Base-by-base conservation (phyloP, 2,113 vertebrate species). In the Beaufortia kweichowensis region DNA sequence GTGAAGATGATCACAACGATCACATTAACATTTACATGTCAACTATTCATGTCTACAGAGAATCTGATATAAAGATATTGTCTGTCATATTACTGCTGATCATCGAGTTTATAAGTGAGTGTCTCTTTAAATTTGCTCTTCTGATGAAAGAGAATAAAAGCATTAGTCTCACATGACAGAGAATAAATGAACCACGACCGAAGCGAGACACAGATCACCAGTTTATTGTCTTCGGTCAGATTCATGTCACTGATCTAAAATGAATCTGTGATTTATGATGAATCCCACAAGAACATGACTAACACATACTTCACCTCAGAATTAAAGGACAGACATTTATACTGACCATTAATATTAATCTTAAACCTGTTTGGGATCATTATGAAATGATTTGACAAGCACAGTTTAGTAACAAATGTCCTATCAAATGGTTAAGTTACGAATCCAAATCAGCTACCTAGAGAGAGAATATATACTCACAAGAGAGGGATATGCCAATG, bases 11-110 rank as follows among this genome's bases (percentile, higher is more conserved):
- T 81, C 62, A 80, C 82, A 83, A 80, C 57, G 81, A 78, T 87
- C 70, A 69, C 84, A 85, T 81, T 84, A 81, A 76, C 81, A 85
- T 84, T 85, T 85, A 84, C 75, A 57, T 80, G 65, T 68, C 55
- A 85, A 65, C 64, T 73, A 79, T 85, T 74, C 75, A 74, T 50
- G 76, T 53, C 53, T 70, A 57, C 60, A 43, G 56, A 66, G 62
- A 62, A 57, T 70, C 71, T 83, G 85, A 83, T 82, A 84, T 84
- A 83, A 82, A 81, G 80, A 80, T 78, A 71, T 71, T 29, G 68
- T 57, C 70, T 64, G 75, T 63, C 71, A 59, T n/a, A n/a, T n/a
- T 15, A n/a, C 12, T 14, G 41, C 12, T 46, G 41, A 21, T n/a
- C 8, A 21, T 50, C 15, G n/a, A n/a, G n/a, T n/a, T n/a, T 50